A percentile compares a stretch with the other conserved stretches of the same genome.
Evolutionary conservation across 2,888 invertebrate genomes (phyloP).

Genomic region (Lathronympha strigana): DNA sequence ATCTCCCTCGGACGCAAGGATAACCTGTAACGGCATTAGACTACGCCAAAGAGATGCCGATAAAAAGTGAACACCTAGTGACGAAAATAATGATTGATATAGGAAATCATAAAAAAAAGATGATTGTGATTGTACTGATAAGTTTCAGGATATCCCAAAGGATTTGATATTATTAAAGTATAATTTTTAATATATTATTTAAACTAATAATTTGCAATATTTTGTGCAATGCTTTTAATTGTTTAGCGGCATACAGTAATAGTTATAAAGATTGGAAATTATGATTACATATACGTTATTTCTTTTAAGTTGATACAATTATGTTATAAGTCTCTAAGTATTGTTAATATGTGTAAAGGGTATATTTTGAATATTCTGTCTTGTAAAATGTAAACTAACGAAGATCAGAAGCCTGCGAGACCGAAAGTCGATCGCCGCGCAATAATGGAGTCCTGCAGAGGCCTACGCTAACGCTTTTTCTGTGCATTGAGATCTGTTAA

Average conservation of each 20-base stretch:
- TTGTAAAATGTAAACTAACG: neutral
- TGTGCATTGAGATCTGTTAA: neutral
- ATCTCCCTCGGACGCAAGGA: too few relatives aligned
- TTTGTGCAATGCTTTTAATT: conserved; percentile 16
- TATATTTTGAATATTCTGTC: conserved; percentile 2
- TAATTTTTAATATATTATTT: conserved; percentile 7
- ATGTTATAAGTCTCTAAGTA: neutral
- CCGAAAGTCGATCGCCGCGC: too few relatives aligned
- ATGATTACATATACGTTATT: conserved; percentile 16
- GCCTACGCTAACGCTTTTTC: conserved; percentile 11
- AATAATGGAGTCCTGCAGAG: neutral
- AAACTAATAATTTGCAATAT: conserved; percentile 15
- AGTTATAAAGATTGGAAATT: neutral
- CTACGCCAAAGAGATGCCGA: too few relatives aligned
- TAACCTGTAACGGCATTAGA: too few relatives aligned
- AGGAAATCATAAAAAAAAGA: neutral
- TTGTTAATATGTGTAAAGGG: neutral
- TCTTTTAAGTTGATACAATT: conserved; percentile 7
- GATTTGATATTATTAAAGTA: conserved; percentile 22
- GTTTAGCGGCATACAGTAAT: conserved; percentile 10
- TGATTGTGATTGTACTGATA: neutral
- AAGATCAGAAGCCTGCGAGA: neutral
- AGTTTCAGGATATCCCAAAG: conserved; percentile 8
- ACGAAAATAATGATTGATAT: neutral
- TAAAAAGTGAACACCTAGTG: too few relatives aligned